A percentile compares a stretch with the other conserved stretches of the same genome.
Evolutionary conservation across 2,888 invertebrate species (phyloP).

Genomic region (Ypsolopha scabrella): DNA sequence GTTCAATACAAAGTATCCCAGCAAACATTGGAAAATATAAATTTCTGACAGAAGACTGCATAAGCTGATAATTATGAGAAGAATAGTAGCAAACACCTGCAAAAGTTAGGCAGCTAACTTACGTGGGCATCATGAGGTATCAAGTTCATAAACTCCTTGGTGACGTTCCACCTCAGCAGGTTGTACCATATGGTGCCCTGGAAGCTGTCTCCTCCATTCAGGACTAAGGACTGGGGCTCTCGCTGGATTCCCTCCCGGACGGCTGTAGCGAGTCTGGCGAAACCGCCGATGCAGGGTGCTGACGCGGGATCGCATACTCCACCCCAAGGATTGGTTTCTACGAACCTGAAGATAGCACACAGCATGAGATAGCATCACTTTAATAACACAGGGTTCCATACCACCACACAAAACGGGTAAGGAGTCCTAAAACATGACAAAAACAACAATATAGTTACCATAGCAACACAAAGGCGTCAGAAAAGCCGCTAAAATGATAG

Average conservation of each 20-base stretch:
- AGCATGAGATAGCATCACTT: not conserved
- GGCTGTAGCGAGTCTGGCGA: constrained; percentile 73
- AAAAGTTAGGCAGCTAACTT: constrained; percentile 22
- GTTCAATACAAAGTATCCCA: too few relatives aligned
- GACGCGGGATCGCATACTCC: constrained; percentile 59
- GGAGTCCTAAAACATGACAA: too few relatives aligned
- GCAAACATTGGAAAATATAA: too few relatives aligned
- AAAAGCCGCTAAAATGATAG: too few relatives aligned
- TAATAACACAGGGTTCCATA: too few relatives aligned
- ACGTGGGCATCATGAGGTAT: constrained; percentile 84
- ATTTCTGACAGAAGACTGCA: too few relatives aligned
- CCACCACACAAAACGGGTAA: too few relatives aligned
- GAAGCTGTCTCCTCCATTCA: constrained; percentile 77
- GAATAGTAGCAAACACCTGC: not conserved
- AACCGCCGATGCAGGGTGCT: constrained; percentile 76
- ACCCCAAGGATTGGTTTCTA: constrained; percentile 69
- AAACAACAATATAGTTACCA: too few relatives aligned
- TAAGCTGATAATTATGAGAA: too few relatives aligned
- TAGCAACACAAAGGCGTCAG: too few relatives aligned
- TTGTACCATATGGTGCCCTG: constrained; percentile 85
- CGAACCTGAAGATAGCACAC: constrained; percentile 54
- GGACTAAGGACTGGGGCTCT: constrained; percentile 73
- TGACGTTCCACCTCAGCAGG: constrained; percentile 79
- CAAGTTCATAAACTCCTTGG: constrained; percentile 81
- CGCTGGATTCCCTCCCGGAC: constrained; percentile 44